phyloP scores from a whole-genome alignment of 2,113 vertebrate genomes.

The Leptosomus discolor region DNA sequence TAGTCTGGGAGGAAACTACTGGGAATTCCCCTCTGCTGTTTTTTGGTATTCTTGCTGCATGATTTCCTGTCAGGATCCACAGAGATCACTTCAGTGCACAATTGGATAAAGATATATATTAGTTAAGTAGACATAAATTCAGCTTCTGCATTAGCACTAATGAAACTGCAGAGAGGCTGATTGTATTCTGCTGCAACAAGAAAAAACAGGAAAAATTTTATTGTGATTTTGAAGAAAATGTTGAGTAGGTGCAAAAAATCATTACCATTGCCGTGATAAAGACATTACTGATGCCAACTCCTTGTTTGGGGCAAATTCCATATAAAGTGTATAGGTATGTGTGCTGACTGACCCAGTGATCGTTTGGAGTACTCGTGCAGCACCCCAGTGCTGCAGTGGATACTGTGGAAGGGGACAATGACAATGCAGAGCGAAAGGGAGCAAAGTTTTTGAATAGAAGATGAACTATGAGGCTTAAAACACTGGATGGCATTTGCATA shows the following conservation, averaged over 20 bases:
- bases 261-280: background rate
- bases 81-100: background rate
- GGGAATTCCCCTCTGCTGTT: background rate
- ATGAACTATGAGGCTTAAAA: background rate
- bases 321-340: background rate
- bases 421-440: background rate
- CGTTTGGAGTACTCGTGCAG: background rate
- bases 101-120: background rate
- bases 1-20: background rate
- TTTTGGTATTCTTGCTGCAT: background rate
- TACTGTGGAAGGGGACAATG: background rate
- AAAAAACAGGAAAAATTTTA: background rate
- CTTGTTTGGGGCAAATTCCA: background rate
- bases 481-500: background rate
- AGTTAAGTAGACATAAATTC: background rate
- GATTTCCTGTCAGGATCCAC: background rate
- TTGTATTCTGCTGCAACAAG: background rate
- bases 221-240: background rate
- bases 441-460: background rate
- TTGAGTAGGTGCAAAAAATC: background rate
- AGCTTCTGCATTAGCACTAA: background rate
- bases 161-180: background rate
- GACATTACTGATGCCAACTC: background rate
- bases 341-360: accelerated
- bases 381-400: background rate